Evolutionary conservation across 2,888 invertebrate genomes (phyloP), one percentile per base, ranked within the genome.

Genomic region (Copidosoma aretas): DNA sequence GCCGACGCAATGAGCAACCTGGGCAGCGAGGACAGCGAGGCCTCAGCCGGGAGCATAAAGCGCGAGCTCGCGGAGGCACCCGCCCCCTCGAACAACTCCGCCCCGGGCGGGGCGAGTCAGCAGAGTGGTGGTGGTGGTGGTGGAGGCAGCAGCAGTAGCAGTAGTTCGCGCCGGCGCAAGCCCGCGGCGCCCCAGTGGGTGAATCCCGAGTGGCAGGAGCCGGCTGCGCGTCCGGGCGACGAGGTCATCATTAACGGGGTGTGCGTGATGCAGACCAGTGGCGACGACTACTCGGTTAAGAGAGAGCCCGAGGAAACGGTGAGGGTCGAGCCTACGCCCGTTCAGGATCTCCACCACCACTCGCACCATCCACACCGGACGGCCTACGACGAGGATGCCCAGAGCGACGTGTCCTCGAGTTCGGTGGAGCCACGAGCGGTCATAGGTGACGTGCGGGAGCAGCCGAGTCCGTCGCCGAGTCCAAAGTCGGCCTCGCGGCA

Each of bases 101-200:
- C 32, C 24, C 15, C 24, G 60, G 22, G 14, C 43, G 43, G 43
- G 8, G 32, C 32, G 32, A 32, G 32, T 8, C 32, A 32, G 8
- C 32, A 32, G 8, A 3, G 8, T 1, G 32, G 12, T 19, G 39
- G n/a, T 19, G 60, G 12, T 51, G 60, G 51, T 8, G 43, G 25
- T 15, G 46, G 41, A 10, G 41, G 56, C 41, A 25, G 43, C 43
- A 46, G 43, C 12, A 46, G 43, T 46, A 46, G 43, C 43, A 46
- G 43, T 17, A 83, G 90, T 77, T 88, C 89, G 57, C 93, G 91
- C 66, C 86, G 95, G 73, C 89, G 97, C 78, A 98, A 98, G 86
- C 95, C 97, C 1, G 96, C 95, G 1, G 96, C 97, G 64, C 97
- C 98, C 1, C 97, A 98, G 85, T 97, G 97, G 95, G 95, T 97